Evolutionary conservation across 2,888 invertebrate genomes (phyloP).

Genomic region (Dasysyrphus tricinctus): DNA sequence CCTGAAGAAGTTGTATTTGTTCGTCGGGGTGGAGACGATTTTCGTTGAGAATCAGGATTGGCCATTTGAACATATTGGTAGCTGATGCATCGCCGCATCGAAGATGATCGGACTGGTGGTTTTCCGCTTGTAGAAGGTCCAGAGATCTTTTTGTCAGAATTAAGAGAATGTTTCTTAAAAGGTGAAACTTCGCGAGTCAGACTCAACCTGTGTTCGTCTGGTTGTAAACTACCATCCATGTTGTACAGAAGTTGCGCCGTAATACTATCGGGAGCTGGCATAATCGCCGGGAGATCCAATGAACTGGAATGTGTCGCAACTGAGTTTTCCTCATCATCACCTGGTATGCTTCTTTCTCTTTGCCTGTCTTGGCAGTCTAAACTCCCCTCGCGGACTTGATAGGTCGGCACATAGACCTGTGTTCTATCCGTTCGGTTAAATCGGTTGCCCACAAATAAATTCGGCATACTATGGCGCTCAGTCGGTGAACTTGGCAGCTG

Average conservation of each 20-base stretch:
- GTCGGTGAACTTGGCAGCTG: constrained; percentile 79
- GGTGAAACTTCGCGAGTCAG: constrained; percentile 80
- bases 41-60: constrained; percentile 54
- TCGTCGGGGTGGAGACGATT: constrained; percentile 59
- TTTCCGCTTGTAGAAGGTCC: constrained; percentile 56
- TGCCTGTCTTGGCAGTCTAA: constrained; percentile 76
- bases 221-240: constrained; percentile 79
- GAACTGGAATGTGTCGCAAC: constrained; percentile 85
- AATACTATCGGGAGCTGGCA: constrained; percentile 84
- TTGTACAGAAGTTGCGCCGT: constrained; percentile 85
- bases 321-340: constrained; percentile 77
- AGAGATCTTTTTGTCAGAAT: constrained; percentile 85
- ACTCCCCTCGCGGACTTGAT: constrained; percentile 82
- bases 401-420: constrained; percentile 85
- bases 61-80: constrained; percentile 83
- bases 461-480: constrained; percentile 88
- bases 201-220: constrained; percentile 78
- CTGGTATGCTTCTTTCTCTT: constrained; percentile 20
- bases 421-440: constrained; percentile 85
- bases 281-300: constrained; percentile 84
- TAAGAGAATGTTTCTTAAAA: constrained; percentile 85
- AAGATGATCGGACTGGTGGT: constrained; percentile 76
- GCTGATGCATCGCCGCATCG: constrained; percentile 84
- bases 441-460: constrained; percentile 86
- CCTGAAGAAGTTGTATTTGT: constrained; percentile 61